A percentile compares a stretch with the other conserved stretches of the same genome.
These are phyloP conservation scores for Pterostichus niger DNA, from an alignment of 2,888 invertebrate genomes.

Conservation along the genomic window DNA sequence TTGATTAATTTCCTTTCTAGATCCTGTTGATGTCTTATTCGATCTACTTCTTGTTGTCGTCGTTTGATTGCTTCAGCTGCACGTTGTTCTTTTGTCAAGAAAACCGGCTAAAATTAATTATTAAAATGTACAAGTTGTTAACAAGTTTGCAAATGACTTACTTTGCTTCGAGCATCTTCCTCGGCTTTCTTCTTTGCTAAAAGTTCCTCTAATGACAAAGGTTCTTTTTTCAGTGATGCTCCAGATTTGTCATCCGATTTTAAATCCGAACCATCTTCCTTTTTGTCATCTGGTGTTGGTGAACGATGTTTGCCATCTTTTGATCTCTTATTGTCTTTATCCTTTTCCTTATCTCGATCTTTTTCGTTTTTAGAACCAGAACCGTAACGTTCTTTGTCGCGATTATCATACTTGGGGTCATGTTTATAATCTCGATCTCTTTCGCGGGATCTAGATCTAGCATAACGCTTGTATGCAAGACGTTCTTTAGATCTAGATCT, in stretches of 20 bases:
- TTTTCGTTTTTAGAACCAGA: slow-evolving; percentile 51
- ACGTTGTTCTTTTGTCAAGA: slow-evolving; percentile 97
- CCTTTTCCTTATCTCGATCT: slow-evolving; percentile 69
- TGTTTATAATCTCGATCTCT: slow-evolving; percentile 72
- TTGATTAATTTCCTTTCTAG: slow-evolving; percentile 79
- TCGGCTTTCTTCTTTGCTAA: slow-evolving; percentile 97
- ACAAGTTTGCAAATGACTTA: slow-evolving; percentile 70
- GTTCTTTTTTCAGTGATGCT: slow-evolving; percentile 83
- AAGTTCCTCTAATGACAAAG: slow-evolving; percentile 96
- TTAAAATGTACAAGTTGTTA: slow-evolving; percentile 2
- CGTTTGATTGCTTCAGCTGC: slow-evolving; percentile 93
- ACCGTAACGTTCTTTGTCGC: slow-evolving; percentile 69
- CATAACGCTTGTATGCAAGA: slow-evolving; percentile 71
- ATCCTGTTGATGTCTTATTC: slow-evolving; percentile 85
- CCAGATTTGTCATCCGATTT: slow-evolving; percentile 71
- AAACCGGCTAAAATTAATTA: slow-evolving; percentile 85
- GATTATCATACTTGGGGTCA: slow-evolving; percentile 70
- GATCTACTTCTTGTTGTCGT: slow-evolving; percentile 93
- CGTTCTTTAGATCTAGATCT: slow-evolving; percentile 76
- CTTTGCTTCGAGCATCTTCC: slow-evolving; percentile 95
- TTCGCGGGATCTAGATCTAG: slow-evolving; percentile 74
- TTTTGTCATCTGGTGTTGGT: slow-evolving; percentile 70
- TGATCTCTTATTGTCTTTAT: slow-evolving; percentile 71
- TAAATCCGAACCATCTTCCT: slow-evolving; percentile 69
- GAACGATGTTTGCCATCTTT: slow-evolving; percentile 77